Evolutionary conservation across 2,888 invertebrate genomes (phyloP), one percentile per base, ranked within the genome.

Genomic region (Troides aeacus): DNA sequence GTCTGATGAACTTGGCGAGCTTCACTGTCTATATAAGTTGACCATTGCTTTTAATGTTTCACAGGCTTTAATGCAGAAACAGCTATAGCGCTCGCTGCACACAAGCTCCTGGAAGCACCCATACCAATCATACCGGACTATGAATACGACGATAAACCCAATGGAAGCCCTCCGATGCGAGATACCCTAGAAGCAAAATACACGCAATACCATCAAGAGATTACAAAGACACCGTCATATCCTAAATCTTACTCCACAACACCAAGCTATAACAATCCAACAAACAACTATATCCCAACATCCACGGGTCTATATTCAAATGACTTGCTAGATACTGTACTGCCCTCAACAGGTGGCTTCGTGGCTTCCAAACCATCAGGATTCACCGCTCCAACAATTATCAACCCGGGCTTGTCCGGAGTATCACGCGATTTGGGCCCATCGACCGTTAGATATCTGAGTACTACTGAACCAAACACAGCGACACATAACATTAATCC

Each of bases 81-180:
- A 8, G 92, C 90, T 1, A 78, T 93, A 64, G 93, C 93, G 2
- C 80, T 93, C 72, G 93, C 92, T 15, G 89, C 92, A 8, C 92
- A 93, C 76, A 89, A 93, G 74, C 86, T 93, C 6, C 78, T 92
- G 39, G 84, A 88, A 17, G 93, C 93, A 6, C 93, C 93, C 0
- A 75, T 92, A 50, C 93, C 93, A 1, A 84, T 81, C 73, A 79
- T 86, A 53, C 82, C 84, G 3, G 84, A 84, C 69, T 89, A 84
- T 72, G 88, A 88, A 23, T 88, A 89, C 62, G 82, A 84, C 23
- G 77, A 81, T 5, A 84, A 79, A 62, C 79, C 86, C 2, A 80
- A 85, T 6, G 81, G 79, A 61, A 80, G 77, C 60, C 72, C 79
- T 5, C 77, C 79, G 7, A 74, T 78, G 17, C 81, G 84, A 72